Evolutionary conservation across 1,140 invertebrate genomes (phyloP).

Genomic region (Meloidogyne chitwoodi): DNA sequence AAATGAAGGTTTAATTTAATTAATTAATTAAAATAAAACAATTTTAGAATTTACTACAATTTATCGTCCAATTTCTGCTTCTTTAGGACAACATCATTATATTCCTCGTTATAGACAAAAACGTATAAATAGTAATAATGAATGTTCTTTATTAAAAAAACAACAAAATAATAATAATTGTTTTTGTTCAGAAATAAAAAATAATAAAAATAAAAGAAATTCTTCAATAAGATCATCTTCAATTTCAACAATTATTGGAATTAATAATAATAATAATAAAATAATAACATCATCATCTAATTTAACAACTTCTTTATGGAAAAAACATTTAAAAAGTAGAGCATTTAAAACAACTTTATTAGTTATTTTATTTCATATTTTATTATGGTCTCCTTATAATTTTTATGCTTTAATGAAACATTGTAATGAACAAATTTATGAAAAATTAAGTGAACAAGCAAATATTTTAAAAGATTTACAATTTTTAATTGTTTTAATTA

Average conservation of each 20-base stretch:
- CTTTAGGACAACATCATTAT: background rate
- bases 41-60: background rate
- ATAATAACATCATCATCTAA: too few species aligned
- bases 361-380: constrained; percentile 49
- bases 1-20: background rate
- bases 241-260: background rate
- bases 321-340: constrained; percentile 43
- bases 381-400: constrained; percentile 58
- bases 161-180: background rate
- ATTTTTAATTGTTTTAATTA: constrained; percentile 56
- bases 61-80: background rate
- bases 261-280: too few species aligned
- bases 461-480: constrained; percentile 59
- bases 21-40: background rate
- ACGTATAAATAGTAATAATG: background rate
- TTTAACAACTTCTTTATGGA: constrained; percentile 33
- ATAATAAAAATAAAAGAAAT: background rate
- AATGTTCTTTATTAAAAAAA: background rate
- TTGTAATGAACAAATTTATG: constrained; percentile 36
- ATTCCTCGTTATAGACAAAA: background rate
- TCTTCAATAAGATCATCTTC: background rate
- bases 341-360: constrained; percentile 55
- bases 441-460: constrained; percentile 41
- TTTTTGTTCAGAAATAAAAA: background rate
- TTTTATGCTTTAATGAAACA: constrained; percentile 51